A percentile compares a stretch with the other conserved stretches of the same genome.
Conservation (phyloP, 1,140 invertebrate species). For the Plectrocnemia conspersa region DNA sequence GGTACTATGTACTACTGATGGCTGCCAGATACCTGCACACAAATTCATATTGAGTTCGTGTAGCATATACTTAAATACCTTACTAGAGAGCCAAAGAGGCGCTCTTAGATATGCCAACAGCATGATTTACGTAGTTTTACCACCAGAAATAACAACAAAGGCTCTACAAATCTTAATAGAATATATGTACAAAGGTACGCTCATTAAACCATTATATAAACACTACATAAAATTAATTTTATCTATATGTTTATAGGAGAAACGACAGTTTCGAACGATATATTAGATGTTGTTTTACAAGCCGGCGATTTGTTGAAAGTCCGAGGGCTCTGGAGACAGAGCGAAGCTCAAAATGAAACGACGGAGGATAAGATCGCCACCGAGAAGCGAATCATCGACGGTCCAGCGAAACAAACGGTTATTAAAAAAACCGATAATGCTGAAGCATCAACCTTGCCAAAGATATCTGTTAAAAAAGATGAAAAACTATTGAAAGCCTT, state of each 20-base stretch:
- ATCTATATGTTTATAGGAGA: slow-evolving; percentile 55
- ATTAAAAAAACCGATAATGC: slow-evolving; percentile 39
- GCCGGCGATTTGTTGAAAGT: slow-evolving; percentile 75
- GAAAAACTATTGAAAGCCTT: slow-evolving; percentile 49
- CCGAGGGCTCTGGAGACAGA: slow-evolving; percentile 64
- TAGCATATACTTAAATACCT: slow-evolving; percentile 54
- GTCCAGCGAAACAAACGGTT: slow-evolving; percentile 33
- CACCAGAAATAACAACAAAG: slow-evolving; percentile 72
- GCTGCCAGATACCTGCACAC: slow-evolving; percentile 77
- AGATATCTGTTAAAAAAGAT: slow-evolving; percentile 50
- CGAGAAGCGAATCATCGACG: slow-evolving; percentile 24
- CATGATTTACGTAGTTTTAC: slow-evolving; percentile 69
- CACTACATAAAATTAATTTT: slow-evolving; percentile 3
- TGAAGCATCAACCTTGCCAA: slow-evolving; percentile 32
- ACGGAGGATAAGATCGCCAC: slow-evolving; percentile 19
- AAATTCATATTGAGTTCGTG: slow-evolving; percentile 82
- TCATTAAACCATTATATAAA: not conserved
- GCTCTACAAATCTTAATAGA: slow-evolving; percentile 76
- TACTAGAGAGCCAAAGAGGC: slow-evolving; percentile 53
- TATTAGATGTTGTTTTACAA: slow-evolving; percentile 70
- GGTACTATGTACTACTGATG: slow-evolving; percentile 73
- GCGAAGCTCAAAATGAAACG: slow-evolving; percentile 44
- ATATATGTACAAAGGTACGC: slow-evolving; percentile 71
- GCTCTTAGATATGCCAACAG: slow-evolving; percentile 51
- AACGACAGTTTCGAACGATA: slow-evolving; percentile 78